phyloP scores from a whole-genome alignment of 2,888 invertebrate genomes.

The Aporophyla nigra region DNA sequence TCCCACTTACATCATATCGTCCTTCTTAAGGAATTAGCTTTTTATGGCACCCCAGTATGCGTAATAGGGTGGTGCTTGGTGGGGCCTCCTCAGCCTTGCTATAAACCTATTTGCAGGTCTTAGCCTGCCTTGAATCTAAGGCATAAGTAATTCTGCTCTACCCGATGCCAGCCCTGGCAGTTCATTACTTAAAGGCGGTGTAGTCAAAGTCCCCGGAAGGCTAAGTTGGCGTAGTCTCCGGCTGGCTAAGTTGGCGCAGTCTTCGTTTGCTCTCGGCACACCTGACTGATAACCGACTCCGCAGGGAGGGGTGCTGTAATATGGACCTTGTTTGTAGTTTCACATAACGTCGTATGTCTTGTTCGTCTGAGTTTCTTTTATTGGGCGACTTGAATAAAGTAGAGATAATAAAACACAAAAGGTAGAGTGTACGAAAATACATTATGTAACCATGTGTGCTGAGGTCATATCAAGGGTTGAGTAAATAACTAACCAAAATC shows the following conservation, averaged over 20 bases:
- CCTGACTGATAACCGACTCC: slow-evolving; percentile 36
- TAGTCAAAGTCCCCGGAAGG: slow-evolving; percentile 45
- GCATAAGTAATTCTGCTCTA: not conserved
- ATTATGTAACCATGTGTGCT: not conserved
- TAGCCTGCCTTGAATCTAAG: not conserved
- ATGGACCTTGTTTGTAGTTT: not conserved
- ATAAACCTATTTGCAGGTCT: not conserved
- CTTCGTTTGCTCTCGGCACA: slow-evolving; percentile 38
- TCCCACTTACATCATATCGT: not conserved
- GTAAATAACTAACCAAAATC: not conserved
- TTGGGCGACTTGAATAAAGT: not conserved
- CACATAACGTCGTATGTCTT: slow-evolving; percentile 3
- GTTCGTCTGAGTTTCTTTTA: slow-evolving; percentile 12
- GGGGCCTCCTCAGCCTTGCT: not conserved
- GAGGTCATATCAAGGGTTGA: not conserved
- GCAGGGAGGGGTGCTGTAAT: slow-evolving; percentile 13
- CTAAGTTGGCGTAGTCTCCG: slow-evolving; percentile 43
- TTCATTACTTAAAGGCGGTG: slow-evolving; percentile 59
- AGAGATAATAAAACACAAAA: not conserved
- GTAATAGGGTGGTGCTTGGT: not conserved
- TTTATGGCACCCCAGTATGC: not conserved
- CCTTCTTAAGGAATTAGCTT: not conserved
- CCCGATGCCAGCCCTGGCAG: slow-evolving; percentile 40
- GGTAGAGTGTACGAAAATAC: not conserved
- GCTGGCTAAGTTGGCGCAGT: slow-evolving; percentile 42